These are phyloP conservation scores for Macrosiphum euphorbiae DNA, from an alignment of 2,888 invertebrate genomes.

Conservation along the genomic window DNA sequence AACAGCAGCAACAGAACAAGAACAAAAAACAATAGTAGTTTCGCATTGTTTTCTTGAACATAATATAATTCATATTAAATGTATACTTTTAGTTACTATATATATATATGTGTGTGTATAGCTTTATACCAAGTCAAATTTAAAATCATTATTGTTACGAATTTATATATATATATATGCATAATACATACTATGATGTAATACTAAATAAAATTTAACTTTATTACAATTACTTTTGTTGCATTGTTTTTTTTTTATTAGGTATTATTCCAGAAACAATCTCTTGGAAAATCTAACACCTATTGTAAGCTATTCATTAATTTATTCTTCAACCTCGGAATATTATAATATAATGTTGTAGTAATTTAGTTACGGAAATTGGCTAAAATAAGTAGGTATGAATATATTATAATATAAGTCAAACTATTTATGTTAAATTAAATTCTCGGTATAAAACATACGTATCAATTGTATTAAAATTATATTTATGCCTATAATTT, in stretches of 20 bases:
- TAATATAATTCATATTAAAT: conserved; percentile 61
- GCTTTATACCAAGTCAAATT: conserved; percentile 39
- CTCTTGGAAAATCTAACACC: conserved; percentile 7
- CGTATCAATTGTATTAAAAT: too few species aligned
- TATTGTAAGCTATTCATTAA: neutral
- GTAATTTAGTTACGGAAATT: neutral
- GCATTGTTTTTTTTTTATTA: conserved; percentile 16
- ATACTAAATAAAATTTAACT: conserved; percentile 38
- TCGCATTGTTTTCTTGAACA: conserved; percentile 69
- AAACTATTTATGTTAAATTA: neutral
- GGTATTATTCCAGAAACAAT: neutral
- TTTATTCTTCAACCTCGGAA: neutral
- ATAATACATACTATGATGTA: conserved; percentile 9
- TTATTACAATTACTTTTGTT: conserved; percentile 30
- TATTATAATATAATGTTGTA: neutral
- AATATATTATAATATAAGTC: neutral
- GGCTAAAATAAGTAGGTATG: neutral
- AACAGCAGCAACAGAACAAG: conserved; percentile 70
- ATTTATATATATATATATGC: conserved; percentile 25
- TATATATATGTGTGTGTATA: neutral
- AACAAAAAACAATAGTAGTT: conserved; percentile 67
- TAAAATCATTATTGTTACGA: conserved; percentile 25
- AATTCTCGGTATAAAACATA: neutral
- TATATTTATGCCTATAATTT: too few species aligned
- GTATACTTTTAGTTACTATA: conserved; percentile 3